Evolutionary conservation across 2,888 invertebrate genomes (phyloP), one percentile per base, ranked within the genome.

Genomic region (Taenaris catops): DNA sequence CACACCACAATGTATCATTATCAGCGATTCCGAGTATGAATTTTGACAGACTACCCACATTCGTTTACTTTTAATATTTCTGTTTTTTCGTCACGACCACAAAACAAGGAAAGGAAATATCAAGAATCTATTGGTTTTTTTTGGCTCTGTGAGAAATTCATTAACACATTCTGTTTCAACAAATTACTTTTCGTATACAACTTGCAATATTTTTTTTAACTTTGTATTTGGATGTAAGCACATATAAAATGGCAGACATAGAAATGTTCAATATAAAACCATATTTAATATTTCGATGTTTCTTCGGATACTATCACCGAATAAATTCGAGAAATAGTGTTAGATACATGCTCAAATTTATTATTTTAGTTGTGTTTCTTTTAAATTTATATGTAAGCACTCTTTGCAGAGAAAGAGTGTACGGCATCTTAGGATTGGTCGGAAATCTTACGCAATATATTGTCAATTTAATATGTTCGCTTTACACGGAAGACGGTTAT

Each of bases 281-380:
- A 1, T 26, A 26, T 24, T 24, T 35, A 8, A 4, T 7, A n/a
- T 18, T 28, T 7, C 18, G 19, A 24, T 28, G 10, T 19, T 6
- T 28, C 19, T 35, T 28, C n/a, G 35, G 35, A 12, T 28, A 31
- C 23, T 17, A 24, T 23, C 23, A 31, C 5, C 8, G 21, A 6
- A 4, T 31, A 5, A 10, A 24, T 8, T n/a, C 2, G 9, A 9
- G 2, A 9, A 31, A 8, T 8, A 14, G 8, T 12, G 6, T 8
- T 4, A 14, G 5, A 17, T 23, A 16, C n/a, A 1, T 23, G n/a
- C 8, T 31, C 4, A 31, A 17, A 23, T n/a, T 4, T 7, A 4
- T 9, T 1, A 23, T 20, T 10, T 4, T 23, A 10, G 0, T 24
- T 3, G 5, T 23, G 2, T 16, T 23, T 10, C n/a, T 9, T 8